phyloP scores from a whole-genome alignment of 1,140 invertebrate genomes.

The Drosophila melanogaster region Release_6_plus_ISO1_MT NC_004354.4:7747001-7747500 shows the following conservation, averaged over 20 bases:
- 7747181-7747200: too few relatives aligned
- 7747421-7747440: conserved; percentile 47
- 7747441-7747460: conserved; percentile 77
- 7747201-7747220: conserved; percentile 38
- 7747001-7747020: neutral
- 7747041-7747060: conserved; percentile 52
- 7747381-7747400: neutral
- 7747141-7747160: conserved; percentile 10
- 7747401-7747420: conserved; percentile 1
- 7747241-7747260: conserved; percentile 62
- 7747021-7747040: conserved; percentile 2
- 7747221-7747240: conserved; percentile 48
- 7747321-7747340: neutral
- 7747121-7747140: conserved; percentile 72
- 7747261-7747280: conserved; percentile 39
- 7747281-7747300: conserved; percentile 35
- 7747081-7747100: conserved; percentile 51
- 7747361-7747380: too few relatives aligned
- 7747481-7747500: conserved; percentile 1
- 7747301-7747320: neutral
- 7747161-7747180: neutral
- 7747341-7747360: neutral
- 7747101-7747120: conserved; percentile 78
- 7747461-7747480: conserved; percentile 67
- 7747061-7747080: conserved; percentile 13